phyloP scores from a whole-genome alignment of 2,888 invertebrate species.

The Folsomia manolachei region DNA sequence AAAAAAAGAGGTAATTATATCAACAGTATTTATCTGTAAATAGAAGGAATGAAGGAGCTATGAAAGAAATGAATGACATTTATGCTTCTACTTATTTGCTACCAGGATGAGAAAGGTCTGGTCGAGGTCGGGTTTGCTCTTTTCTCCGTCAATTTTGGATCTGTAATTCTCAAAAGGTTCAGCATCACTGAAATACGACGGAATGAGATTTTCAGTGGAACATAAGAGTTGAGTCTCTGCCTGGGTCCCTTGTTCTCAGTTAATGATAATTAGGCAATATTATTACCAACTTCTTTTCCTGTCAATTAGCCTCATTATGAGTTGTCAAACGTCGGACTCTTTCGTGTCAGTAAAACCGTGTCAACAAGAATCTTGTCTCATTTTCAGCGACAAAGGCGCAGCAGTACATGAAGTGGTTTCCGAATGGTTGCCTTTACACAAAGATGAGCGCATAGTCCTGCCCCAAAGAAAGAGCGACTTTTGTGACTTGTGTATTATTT shows the following conservation, averaged over 20 bases:
- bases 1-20: too few relatives aligned
- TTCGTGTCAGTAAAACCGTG: slow-evolving; percentile 2
- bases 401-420: slow-evolving; percentile 14
- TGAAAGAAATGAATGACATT: not conserved
- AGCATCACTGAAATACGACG: not conserved
- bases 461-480: too few relatives aligned
- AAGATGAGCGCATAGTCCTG: too few relatives aligned
- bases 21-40: too few relatives aligned
- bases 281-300: slow-evolving; percentile 1
- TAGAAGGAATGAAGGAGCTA: too few relatives aligned
- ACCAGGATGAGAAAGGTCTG: too few relatives aligned
- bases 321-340: slow-evolving; percentile 13
- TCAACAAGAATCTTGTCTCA: slow-evolving; percentile 4
- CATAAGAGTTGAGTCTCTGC: not conserved
- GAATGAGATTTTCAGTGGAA: not conserved
- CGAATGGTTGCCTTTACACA: not conserved
- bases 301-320: slow-evolving; percentile 18
- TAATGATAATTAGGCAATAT: slow-evolving; percentile 12
- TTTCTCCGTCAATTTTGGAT: not conserved
- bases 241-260: not conserved
- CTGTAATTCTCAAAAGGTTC: not conserved
- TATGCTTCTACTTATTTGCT: too few relatives aligned
- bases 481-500: not conserved
- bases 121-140: not conserved
- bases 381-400: slow-evolving; percentile 16